Base-by-base conservation (phyloP, 2,113 vertebrate genomes). In the Hippocampus comes region DNA sequence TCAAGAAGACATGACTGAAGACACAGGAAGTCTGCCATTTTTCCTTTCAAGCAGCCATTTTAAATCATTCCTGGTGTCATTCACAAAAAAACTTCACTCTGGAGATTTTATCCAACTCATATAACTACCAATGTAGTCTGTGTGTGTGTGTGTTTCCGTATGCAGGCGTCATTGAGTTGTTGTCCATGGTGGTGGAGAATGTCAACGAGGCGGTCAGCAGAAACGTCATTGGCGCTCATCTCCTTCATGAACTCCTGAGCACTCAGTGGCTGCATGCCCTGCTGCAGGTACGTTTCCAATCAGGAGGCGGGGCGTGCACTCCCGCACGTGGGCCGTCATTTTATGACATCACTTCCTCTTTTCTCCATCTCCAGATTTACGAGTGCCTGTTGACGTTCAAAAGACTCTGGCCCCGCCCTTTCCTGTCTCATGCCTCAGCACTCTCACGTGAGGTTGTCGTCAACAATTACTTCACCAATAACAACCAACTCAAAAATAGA, bases 401-500 rank as follows among this genome's bases (percentile, higher is more conserved):
- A n/a, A 43, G 12, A 23, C 41, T 46, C 5, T 23, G 15, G 63
- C 63, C 63, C 21, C 21, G 25, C 41, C 63, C 63, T 21, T 23
- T 43, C 15, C n/a, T 65, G 63, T 21, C 41, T 65, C 41, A n/a
- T 2, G 63, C 63, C 14, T 65, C 11, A 5, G 63, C 41, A 65
- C 63, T 65, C n/a, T 42, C 63, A 46, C 41, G 25, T 11, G 63
- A 65, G 63, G 63, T 65, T 65, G 12, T 15, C n/a, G n/a, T 41
- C 11, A n/a, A 43, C 10, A 64, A 42, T 64, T 41, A 43, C 12
- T 23, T 23, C n/a, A 15, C 0, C 41, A 65, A 23, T 56, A 23
- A 56, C 1, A 53, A 60, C 15, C 27, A 3, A 60, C 1, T 60
- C 23, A 14, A 4, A 14, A 14, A 27, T 20, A 20, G 21, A 53